Evolutionary conservation across 2,113 vertebrate genomes (phyloP).

Genomic region (Epinephelus moara): DNA sequence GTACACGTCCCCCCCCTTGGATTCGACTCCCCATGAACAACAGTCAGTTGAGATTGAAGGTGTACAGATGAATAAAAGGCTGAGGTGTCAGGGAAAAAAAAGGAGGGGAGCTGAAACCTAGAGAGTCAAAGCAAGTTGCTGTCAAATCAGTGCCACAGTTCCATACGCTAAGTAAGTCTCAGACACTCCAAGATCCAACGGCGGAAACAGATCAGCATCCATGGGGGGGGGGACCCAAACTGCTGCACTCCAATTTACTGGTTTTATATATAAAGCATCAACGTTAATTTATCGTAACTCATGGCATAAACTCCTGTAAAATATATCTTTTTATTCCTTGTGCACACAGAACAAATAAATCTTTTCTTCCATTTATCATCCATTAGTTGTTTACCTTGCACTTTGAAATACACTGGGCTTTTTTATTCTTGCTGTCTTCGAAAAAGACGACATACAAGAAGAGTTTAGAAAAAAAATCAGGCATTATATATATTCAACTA

Average conservation of each 20-base stretch:
- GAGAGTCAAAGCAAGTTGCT: constrained; percentile 13
- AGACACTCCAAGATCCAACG: constrained; percentile 26
- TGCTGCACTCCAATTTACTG: constrained; percentile 19
- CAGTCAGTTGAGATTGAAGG: constrained; percentile 47
- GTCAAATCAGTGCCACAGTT: constrained; percentile 47
- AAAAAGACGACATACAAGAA: constrained; percentile 30
- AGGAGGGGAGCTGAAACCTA: constrained; percentile 17
- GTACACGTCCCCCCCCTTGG: constrained; percentile 8
- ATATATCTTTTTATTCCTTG: constrained; percentile 50
- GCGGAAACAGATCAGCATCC: constrained; percentile 31
- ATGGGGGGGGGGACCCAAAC: background rate
- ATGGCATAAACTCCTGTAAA: constrained; percentile 57
- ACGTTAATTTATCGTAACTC: constrained; percentile 39
- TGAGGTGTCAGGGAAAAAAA: background rate
- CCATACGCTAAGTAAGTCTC: constrained; percentile 31
- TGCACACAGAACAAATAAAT: constrained; percentile 39
- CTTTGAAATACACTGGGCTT: constrained; percentile 47
- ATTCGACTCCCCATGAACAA: constrained; percentile 25
- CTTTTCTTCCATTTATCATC: constrained; percentile 20
- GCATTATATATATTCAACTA: constrained; percentile 15
- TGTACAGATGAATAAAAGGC: constrained; percentile 25
- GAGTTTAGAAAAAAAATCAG: constrained; percentile 7
- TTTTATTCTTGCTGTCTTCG: constrained; percentile 31
- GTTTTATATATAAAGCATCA: constrained; percentile 54
- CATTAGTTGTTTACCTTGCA: constrained; percentile 23